These are phyloP conservation scores for Pantherophis guttatus DNA, from an alignment of 2,113 vertebrate species.

Conservation along the genomic window DNA sequence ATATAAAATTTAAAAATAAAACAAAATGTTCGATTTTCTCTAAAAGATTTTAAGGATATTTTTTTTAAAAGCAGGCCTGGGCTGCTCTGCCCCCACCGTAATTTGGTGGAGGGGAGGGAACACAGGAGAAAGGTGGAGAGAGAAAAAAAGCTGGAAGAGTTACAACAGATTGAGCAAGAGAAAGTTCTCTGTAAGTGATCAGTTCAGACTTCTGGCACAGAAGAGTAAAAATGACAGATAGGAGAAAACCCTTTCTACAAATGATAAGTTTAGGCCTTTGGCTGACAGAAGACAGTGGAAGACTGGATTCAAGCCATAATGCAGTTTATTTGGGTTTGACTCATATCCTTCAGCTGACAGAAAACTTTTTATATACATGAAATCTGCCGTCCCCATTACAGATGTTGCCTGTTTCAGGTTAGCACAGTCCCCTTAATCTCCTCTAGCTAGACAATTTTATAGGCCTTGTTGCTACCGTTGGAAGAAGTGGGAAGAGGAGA, in stretches of 20 bases:
- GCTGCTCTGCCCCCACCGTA: too few species aligned
- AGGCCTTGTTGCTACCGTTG: not conserved
- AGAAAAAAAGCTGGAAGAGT: not conserved
- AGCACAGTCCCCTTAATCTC: not conserved
- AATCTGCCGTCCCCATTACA: not conserved
- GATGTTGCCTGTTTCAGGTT: not conserved
- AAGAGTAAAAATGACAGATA: not conserved
- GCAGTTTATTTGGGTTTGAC: not conserved
- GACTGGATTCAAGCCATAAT: not conserved
- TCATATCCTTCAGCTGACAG: not conserved
- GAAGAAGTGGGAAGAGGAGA: not conserved
- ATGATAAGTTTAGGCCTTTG: not conserved
- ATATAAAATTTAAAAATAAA: not conserved
- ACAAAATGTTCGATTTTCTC: not conserved
- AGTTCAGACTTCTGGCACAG: not conserved
- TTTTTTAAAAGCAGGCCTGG: not conserved
- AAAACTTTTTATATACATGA: not conserved
- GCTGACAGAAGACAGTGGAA: not conserved
- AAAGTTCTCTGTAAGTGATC: not conserved
- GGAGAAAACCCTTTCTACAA: not conserved
- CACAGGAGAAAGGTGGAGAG: not conserved
- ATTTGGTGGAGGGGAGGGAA: not conserved
- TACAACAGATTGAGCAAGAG: not conserved
- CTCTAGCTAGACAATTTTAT: not conserved
- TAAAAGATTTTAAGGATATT: not conserved